A percentile compares a stretch with the other conserved stretches of the same genome.
phyloP scores from a whole-genome alignment of 2,113 vertebrate genomes.

The Collichthys lucidus region DNA sequence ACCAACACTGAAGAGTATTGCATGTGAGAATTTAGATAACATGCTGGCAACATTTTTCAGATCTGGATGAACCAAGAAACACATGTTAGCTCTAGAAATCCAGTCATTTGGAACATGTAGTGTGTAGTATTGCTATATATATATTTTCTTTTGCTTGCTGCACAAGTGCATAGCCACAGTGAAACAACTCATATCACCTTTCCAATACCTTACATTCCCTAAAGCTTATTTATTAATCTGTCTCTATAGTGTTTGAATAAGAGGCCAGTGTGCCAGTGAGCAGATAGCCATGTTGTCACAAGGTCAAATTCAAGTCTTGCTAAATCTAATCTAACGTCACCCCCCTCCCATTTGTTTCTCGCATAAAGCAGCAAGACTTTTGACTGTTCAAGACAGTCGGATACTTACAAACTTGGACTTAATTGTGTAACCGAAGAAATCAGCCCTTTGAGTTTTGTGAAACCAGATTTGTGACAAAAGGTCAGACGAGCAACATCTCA shows the following conservation, averaged over 20 bases:
- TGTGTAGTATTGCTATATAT: no score
- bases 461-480: neutral
- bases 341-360: neutral
- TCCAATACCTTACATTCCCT: neutral
- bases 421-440: conserved; percentile 23
- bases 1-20: neutral
- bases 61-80: neutral
- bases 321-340: neutral
- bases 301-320: conserved; percentile 21
- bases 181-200: neutral
- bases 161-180: neutral
- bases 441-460: neutral
- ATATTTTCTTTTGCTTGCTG: neutral
- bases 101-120: neutral
- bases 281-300: conserved; percentile 18
- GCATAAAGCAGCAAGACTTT: neutral
- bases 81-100: neutral
- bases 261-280: neutral
- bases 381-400: neutral
- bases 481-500: neutral
- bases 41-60: neutral
- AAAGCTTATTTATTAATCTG: conserved; percentile 10
- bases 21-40: conserved; percentile 32
- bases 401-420: neutral
- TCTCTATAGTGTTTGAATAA: conserved; percentile 10